Conservation (phyloP, 2,888 invertebrate species). For the Aleiodes alternator region DNA sequence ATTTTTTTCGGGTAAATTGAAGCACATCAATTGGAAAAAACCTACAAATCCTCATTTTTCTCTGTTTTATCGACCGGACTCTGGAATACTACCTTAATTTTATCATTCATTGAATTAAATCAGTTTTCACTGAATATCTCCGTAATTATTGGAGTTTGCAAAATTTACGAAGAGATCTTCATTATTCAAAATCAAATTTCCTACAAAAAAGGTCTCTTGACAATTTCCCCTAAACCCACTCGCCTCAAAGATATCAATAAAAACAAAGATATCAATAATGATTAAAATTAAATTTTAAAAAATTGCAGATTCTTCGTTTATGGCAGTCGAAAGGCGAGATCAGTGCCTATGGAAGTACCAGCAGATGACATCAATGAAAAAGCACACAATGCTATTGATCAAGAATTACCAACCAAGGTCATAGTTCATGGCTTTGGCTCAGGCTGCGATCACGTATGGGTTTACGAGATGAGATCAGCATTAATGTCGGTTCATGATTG, state of each 20-base stretch:
- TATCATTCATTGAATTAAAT: neutral
- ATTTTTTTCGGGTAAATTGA: no score
- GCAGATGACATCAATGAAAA: constrained; percentile 71
- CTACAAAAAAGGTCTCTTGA: no score
- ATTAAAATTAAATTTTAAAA: neutral
- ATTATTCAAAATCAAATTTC: no score
- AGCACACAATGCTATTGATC: constrained; percentile 70
- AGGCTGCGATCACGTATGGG: constrained; percentile 94
- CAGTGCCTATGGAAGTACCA: constrained; percentile 72
- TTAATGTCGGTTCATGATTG: constrained; percentile 84
- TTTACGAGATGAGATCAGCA: constrained; percentile 94
- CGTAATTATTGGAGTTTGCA: no score
- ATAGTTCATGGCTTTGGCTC: constrained; percentile 96
- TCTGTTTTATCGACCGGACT: no score
- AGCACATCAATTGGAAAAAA: no score
- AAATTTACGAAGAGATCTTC: no score
- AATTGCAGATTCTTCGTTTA: constrained; percentile 70
- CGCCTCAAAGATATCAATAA: no score
- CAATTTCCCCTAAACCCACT: no score
- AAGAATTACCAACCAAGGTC: constrained; percentile 81
- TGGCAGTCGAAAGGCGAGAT: constrained; percentile 71
- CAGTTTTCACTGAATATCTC: no score
- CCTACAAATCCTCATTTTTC: no score
- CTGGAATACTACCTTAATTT: neutral
- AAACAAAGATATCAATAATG: neutral